phyloP scores from a whole-genome alignment of 2,113 vertebrate species.

The Edolisoma coerulescens region DNA sequence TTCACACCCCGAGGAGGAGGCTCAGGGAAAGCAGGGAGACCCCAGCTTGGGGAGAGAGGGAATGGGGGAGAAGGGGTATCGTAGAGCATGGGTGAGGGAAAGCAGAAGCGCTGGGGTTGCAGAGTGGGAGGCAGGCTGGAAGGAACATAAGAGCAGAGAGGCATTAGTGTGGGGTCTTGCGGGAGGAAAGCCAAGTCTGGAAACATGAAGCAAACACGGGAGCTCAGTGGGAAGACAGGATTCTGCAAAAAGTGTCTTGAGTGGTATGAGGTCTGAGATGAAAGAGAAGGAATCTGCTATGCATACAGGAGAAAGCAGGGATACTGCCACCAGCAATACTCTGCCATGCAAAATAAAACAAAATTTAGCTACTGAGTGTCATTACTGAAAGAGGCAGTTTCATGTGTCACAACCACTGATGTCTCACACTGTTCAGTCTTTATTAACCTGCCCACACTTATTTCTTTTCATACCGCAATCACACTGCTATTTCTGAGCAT shows the following conservation, averaged over 20 bases:
- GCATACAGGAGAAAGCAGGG: background rate
- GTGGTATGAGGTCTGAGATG: background rate
- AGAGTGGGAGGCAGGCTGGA: background rate
- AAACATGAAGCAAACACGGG: background rate
- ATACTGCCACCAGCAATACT: background rate
- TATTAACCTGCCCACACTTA: background rate
- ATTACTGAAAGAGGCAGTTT: background rate
- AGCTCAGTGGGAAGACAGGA: background rate
- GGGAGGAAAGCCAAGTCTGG: background rate
- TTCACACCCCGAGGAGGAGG: fast-evolving
- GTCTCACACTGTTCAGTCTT: background rate
- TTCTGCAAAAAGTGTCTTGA: background rate
- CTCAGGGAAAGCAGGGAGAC: background rate
- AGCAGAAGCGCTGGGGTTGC: background rate
- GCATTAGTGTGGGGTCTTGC: fast-evolving
- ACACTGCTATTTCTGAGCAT: background rate
- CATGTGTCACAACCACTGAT: background rate
- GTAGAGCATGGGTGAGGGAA: background rate
- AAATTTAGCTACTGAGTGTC: background rate
- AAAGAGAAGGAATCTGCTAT: background rate
- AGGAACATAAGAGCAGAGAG: background rate
- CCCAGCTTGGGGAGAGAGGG: background rate
- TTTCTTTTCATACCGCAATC: background rate
- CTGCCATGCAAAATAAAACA: background rate
- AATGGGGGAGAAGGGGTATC: fast-evolving